Base-by-base conservation (phyloP, 2,797 vertebrate genomes). In the Delichon dasypus region DNA sequence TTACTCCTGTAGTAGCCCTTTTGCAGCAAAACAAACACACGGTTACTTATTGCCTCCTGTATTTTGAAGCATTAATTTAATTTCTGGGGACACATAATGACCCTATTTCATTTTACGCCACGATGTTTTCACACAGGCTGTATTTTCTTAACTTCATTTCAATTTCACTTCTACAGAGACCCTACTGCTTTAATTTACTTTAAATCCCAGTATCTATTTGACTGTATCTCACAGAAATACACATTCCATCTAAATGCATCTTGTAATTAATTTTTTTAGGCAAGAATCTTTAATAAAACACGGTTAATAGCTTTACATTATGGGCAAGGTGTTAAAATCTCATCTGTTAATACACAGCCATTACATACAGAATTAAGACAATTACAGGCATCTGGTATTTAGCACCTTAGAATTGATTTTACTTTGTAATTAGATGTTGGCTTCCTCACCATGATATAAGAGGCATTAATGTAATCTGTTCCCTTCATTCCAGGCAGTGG, bases 391-490 rank as follows among this genome's bases (percentile, higher is more conserved):
- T 96, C 94, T 96, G 80, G 71, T 95, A 94, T 97, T 97, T 96
- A 95, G 94, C 96, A 96, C 92, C 89, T 97, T 96, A 94, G 85
- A 91, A 94, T 83, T 94, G 85, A 93, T 95, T 97, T 96, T 90
- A 92, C 90, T 96, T 95, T 95, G 82, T 94, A 97, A 97, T 96
- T 91, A 97, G 94, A 72, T 87, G 96, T 95, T 93, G 97, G 96
- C 91, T 95, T 95, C 95, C 98, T 98, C 96, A 99, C 99, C 99
- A 99, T 99, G 97, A 99, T 99, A 96, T 99, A 99, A 95, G 99
- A 99, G 81, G 99, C 99, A 95, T 99, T 99, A 98, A 99, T 99
- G 97, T 99, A 99, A 98, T 99, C 99, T 73, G 99, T 99, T 98
- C 99, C 99, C 97, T 99, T 99, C 98, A 98, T 99, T 96, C 99